Conservation (phyloP, 1,140 invertebrate species). For the Diachasmimorpha longicaudata region DNA sequence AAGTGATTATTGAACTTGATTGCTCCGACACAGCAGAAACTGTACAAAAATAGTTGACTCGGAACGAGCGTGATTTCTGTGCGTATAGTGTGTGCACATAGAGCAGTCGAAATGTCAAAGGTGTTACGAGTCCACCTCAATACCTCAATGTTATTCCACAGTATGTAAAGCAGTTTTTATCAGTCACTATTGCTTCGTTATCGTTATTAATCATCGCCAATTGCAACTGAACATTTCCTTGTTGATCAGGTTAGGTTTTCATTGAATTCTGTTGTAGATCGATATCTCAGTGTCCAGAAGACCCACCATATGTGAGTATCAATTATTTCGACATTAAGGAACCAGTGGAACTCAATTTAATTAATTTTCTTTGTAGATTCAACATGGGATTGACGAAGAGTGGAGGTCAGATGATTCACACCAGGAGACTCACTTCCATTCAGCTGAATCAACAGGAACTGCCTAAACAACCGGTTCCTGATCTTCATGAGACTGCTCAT, state of each 20-base stretch:
- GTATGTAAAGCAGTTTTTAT: background rate
- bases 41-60: background rate
- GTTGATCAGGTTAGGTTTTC: background rate
- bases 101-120: background rate
- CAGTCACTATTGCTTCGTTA: background rate
- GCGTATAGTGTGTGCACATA: background rate
- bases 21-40: background rate
- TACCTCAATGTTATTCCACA: background rate
- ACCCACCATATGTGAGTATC: background rate
- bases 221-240: background rate
- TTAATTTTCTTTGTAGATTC: background rate
- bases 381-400: background rate
- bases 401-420: background rate
- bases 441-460: constrained; percentile 46
- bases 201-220: too few relatives aligned
- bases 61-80: background rate
- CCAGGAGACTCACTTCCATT: constrained; percentile 39
- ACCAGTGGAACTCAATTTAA: background rate
- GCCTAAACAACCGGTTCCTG: constrained; percentile 55
- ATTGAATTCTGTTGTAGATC: background rate
- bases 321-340: background rate
- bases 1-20: background rate
- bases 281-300: background rate
- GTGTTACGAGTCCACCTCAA: background rate
- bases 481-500: constrained; percentile 50